Base-by-base conservation (phyloP, 2,113 vertebrate genomes). In the Spheniscus mendiculus region DNA sequence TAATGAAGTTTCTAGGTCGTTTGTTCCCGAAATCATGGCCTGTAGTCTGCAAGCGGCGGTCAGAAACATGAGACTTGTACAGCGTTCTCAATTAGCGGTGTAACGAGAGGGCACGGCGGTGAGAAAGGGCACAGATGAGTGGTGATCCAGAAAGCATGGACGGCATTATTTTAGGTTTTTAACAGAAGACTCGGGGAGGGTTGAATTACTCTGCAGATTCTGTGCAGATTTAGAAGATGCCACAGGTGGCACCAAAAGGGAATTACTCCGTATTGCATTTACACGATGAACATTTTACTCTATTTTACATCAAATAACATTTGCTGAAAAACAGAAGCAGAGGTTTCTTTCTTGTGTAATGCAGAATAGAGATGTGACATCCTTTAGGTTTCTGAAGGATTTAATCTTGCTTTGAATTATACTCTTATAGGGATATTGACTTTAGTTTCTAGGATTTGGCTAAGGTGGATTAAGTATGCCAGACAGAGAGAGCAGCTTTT, bases 71-170 rank as follows among this genome's bases (percentile, higher is more conserved):
- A 73, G 45, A 5, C 18, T 70, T 25, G 13, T 42, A 6, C 26
- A 16, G 27, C 4, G 0, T 26, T 77, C 38, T 80, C 45, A 22
- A 3, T 69, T 18, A 80, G 52, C 34, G 5, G 29, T 14, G 63
- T 81, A 61, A 81, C 0, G 0, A 62, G 55, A 71, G 66, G 56
- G 14, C 40, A 69, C 0, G 0, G 34, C 11, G 38, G 11, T 63
- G 63, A 45, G 59, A n/a, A n/a, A 36, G 40, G 49, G 29, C 62
- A 25, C 5, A 6, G 18, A 13, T 65, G 38, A 77, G 63, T 23
- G 36, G 19, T 14, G 32, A 47, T 74, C 21, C 62, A 55, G 56
- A 74, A 82, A 69, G 61, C 42, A 49, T 0, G 14, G 44, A 29
- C 40, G 45, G 45, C 32, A 5, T 38, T 42, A n/a, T 63, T 90